Conservation (phyloP, 2,797 vertebrate genomes). For the Stomatorhinus walkeri region DNA sequence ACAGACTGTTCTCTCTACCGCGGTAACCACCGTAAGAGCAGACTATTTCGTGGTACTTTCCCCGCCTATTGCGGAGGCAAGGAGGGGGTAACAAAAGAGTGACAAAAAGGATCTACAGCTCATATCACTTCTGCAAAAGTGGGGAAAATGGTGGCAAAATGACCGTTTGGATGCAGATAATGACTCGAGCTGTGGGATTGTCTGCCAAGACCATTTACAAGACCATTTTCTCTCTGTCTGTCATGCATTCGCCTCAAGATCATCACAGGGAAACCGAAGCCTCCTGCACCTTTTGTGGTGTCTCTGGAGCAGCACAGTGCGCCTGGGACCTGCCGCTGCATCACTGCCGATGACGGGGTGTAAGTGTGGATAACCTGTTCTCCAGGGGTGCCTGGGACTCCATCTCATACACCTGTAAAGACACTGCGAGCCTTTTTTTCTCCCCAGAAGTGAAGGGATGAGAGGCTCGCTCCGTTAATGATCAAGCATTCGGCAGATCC, state of each 20-base stretch:
- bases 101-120: neutral
- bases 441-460: neutral
- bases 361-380: conserved; percentile 2
- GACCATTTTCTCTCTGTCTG: neutral
- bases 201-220: neutral
- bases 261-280: neutral
- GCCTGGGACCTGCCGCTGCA: neutral
- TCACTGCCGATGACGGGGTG: neutral
- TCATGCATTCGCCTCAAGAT: neutral
- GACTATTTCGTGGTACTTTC: neutral
- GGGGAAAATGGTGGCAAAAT: neutral
- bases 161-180: conserved; percentile 8
- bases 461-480: neutral
- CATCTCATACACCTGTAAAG: neutral
- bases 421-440: neutral
- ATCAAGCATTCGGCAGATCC: neutral
- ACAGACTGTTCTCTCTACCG: neutral
- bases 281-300: neutral
- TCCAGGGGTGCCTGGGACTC: neutral
- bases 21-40: neutral
- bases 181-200: neutral
- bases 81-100: neutral
- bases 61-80: neutral
- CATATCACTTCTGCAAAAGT: neutral
- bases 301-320: neutral